Evolutionary conservation across 2,888 invertebrate genomes (phyloP).

Genomic region (Acanthosoma haemorrhoidale): DNA sequence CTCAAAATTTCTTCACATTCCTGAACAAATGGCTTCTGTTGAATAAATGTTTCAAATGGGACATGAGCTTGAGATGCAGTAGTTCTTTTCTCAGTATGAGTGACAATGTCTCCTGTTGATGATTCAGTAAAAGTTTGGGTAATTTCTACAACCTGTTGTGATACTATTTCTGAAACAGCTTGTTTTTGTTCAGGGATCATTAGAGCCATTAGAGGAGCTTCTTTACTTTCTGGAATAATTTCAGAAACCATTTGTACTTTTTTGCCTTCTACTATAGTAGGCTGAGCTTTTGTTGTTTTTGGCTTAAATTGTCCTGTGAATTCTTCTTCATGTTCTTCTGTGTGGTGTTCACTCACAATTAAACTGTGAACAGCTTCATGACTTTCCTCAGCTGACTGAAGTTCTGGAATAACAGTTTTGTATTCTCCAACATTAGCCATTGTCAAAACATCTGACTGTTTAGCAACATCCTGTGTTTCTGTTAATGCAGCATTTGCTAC

Average conservation of each 20-base stretch:
- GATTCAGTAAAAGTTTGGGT: constrained; percentile 47
- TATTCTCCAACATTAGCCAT: constrained; percentile 47
- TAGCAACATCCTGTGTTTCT: constrained; percentile 48
- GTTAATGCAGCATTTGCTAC: constrained; percentile 37
- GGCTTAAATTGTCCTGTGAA: constrained; percentile 46
- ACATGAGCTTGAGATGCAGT: constrained; percentile 41
- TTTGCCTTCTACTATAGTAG: constrained; percentile 46
- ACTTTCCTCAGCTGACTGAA: constrained; percentile 41
- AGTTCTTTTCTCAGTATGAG: constrained; percentile 44
- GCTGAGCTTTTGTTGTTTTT: constrained; percentile 47
- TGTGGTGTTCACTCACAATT: constrained; percentile 44
- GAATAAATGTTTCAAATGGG: constrained; percentile 45
- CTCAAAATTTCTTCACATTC: constrained; percentile 45
- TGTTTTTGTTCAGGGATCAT: constrained; percentile 48
- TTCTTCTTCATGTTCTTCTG: constrained; percentile 45
- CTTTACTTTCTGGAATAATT: constrained; percentile 48
- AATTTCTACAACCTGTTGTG: constrained; percentile 49
- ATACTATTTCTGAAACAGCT: constrained; percentile 42
- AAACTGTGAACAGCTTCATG: constrained; percentile 43
- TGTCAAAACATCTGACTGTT: constrained; percentile 49
- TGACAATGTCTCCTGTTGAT: constrained; percentile 43
- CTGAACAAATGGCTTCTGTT: constrained; percentile 40
- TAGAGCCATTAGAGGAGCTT: constrained; percentile 47
- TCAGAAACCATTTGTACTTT: constrained; percentile 41
- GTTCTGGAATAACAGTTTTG: constrained; percentile 37